Percentiles rank a stretch among this genome's conserved stretches.
These are phyloP conservation scores for Lycocerus yunnanus DNA, from an alignment of 2,888 invertebrate species.

Conservation along the genomic window DNA sequence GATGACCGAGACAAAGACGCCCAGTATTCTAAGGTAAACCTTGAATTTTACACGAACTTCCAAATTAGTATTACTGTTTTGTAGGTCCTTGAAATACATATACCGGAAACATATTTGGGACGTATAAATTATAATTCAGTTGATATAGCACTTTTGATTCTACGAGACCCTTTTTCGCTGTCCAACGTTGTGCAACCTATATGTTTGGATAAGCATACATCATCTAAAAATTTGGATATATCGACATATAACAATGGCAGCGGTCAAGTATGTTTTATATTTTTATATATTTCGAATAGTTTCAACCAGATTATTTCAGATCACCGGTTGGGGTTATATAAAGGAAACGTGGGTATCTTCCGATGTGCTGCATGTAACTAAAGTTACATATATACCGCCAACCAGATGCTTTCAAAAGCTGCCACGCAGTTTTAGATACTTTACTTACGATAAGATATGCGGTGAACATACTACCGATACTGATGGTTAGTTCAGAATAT, in stretches of 20 bases:
- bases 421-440: not conserved
- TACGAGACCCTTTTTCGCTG: slow-evolving; percentile 41
- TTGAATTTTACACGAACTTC: slow-evolving; percentile 29
- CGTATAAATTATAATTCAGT: slow-evolving; percentile 35
- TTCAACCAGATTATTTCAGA: not conserved
- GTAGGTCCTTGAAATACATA: slow-evolving; percentile 38
- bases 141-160: slow-evolving; percentile 50
- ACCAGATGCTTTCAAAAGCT: too few relatives aligned
- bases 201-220: slow-evolving; percentile 44
- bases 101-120: slow-evolving; percentile 38
- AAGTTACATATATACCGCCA: not conserved
- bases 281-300: not conserved
- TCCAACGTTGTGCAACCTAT: slow-evolving; percentile 49
- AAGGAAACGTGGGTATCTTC: not conserved
- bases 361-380: not conserved
- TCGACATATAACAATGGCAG: slow-evolving; percentile 4
- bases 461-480: not conserved
- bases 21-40: slow-evolving; percentile 8
- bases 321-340: not conserved
- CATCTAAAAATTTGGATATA: slow-evolving; percentile 20
- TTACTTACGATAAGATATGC: not conserved
- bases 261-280: slow-evolving; percentile 39
- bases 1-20: slow-evolving; percentile 36
- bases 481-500: not conserved
- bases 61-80: not conserved